phyloP scores from a whole-genome alignment of 2,113 vertebrate species.

The Theristicus caerulescens region DNA sequence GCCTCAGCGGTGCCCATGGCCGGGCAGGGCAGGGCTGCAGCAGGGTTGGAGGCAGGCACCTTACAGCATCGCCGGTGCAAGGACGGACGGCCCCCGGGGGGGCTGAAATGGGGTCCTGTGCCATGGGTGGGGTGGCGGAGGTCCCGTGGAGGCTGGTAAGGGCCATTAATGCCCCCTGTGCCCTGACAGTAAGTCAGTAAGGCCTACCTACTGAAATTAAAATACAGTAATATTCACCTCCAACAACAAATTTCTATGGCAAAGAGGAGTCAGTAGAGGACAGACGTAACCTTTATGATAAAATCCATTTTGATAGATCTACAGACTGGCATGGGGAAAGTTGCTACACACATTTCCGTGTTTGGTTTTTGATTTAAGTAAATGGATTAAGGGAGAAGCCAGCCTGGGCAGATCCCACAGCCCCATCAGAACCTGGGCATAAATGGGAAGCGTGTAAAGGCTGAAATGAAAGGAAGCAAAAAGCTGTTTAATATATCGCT shows the following conservation, averaged over 20 bases:
- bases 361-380: background rate
- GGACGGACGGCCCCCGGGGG: background rate
- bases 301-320: background rate
- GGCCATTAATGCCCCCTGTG: background rate
- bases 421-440: background rate
- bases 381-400: background rate
- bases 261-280: background rate
- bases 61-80: background rate
- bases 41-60: background rate
- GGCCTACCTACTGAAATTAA: background rate
- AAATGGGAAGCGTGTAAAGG: background rate
- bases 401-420: background rate
- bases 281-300: background rate
- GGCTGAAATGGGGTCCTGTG: background rate
- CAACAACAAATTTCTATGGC: background rate
- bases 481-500: background rate
- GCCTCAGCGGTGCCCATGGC: rapidly evolving
- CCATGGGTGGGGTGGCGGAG: background rate
- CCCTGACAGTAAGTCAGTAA: background rate
- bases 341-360: background rate
- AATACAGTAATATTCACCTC: background rate
- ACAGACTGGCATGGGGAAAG: background rate
- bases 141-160: background rate
- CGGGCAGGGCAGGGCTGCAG: background rate
- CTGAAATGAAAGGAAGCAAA: background rate